A percentile compares a stretch with the other conserved stretches of the same genome.
These are phyloP conservation scores for Pachycephala philippinensis DNA, from an alignment of 2,113 vertebrate species.

Conservation along the genomic window DNA sequence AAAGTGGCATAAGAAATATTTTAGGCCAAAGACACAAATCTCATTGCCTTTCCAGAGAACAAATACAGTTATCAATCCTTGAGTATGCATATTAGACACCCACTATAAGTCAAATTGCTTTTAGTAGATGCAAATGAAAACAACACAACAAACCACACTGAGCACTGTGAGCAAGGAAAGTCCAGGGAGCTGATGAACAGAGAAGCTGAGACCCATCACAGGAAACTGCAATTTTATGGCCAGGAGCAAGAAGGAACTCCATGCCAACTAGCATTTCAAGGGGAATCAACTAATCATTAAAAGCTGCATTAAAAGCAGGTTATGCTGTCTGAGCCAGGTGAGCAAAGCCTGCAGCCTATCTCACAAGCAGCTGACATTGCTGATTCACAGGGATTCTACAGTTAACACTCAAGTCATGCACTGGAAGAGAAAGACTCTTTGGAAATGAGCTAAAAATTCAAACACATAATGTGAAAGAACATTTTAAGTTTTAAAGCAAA, in stretches of 20 bases:
- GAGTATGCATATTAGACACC: neutral
- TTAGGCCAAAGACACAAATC: neutral
- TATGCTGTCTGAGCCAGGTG: neutral
- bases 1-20: neutral
- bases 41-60: neutral
- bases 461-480: neutral
- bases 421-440: neutral
- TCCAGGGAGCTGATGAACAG: neutral
- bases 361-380: neutral
- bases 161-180: rapidly evolving
- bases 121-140: neutral
- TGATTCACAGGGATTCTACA: neutral
- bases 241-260: neutral
- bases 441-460: neutral
- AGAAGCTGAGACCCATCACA: neutral
- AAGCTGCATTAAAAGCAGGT: neutral
- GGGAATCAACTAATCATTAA: neutral
- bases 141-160: neutral
- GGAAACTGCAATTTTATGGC: neutral
- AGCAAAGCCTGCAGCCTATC: neutral
- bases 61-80: neutral
- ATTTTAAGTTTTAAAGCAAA: neutral
- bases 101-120: neutral
- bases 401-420: neutral
- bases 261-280: neutral